phyloP scores from a whole-genome alignment of 1,140 invertebrate species.

The Hylyphantes graminicola region DNA sequence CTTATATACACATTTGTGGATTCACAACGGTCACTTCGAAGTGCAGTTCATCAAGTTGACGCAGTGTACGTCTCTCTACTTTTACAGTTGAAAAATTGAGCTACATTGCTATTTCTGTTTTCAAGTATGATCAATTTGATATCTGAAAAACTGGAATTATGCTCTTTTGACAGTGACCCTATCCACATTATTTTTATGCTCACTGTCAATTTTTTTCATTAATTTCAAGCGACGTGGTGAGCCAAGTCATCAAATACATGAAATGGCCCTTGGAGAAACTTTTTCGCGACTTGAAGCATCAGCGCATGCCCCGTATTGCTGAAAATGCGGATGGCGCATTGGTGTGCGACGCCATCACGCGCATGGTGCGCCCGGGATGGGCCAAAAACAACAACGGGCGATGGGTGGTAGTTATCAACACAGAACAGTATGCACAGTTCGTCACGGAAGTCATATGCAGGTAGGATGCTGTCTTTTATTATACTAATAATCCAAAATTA shows the following conservation, averaged over 20 bases:
- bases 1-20: too few relatives aligned
- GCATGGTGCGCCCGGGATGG: conserved; percentile 64
- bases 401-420: conserved; percentile 65
- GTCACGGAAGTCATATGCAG: conserved; percentile 64
- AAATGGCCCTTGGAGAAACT: conserved; percentile 64
- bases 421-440: conserved; percentile 63
- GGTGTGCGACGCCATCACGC: conserved; percentile 65
- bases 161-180: neutral
- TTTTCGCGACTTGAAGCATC: conserved; percentile 62
- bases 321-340: conserved; percentile 61
- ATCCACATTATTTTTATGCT: neutral
- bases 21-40: too few relatives aligned
- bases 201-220: neutral
- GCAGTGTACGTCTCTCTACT: too few relatives aligned
- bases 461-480: conserved; percentile 21
- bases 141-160: neutral
- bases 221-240: conserved; percentile 56
- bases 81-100: too few relatives aligned
- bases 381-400: conserved; percentile 64
- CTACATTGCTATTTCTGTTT: too few relatives aligned
- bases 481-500: neutral
- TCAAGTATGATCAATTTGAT: neutral
- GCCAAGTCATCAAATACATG: conserved; percentile 63
- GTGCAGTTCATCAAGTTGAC: too few relatives aligned
- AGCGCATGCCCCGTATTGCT: conserved; percentile 63